Percentiles rank a stretch among this genome's conserved stretches.
Conservation (phyloP, 2,888 invertebrate species). For the Xestia sexstrigata region DNA sequence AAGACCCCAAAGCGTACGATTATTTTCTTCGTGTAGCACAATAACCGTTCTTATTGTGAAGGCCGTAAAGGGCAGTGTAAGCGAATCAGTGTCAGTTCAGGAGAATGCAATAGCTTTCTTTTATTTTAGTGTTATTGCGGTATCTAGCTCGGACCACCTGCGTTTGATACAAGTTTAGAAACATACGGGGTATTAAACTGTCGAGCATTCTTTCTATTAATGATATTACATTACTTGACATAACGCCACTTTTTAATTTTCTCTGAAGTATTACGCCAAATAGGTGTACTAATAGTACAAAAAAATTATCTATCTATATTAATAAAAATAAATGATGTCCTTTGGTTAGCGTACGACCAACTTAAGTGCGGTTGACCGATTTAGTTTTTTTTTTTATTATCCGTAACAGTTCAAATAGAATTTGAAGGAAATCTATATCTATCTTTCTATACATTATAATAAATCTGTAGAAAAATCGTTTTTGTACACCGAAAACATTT, state of each 20-base stretch:
- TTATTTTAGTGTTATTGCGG: conserved; percentile 84
- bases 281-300: neutral
- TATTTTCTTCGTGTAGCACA: conserved; percentile 36
- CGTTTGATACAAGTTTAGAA: conserved; percentile 70
- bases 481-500: no score
- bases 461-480: no score
- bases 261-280: neutral
- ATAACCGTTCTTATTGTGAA: conserved; percentile 53
- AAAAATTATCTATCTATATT: neutral
- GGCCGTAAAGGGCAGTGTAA: conserved; percentile 54
- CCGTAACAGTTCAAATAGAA: neutral
- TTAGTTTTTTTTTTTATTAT: neutral
- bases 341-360: neutral
- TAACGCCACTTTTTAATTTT: neutral
- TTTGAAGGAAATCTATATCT: neutral
- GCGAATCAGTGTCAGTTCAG: conserved; percentile 72
- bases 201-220: conserved; percentile 1
- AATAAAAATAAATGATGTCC: neutral
- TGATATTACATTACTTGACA: neutral
- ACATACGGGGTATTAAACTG: conserved; percentile 44
- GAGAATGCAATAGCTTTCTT: conserved; percentile 78
- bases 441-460: no score
- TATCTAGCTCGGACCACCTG: conserved; percentile 79
- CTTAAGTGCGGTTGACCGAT: neutral
- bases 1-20: conserved; percentile 43